phyloP scores from a whole-genome alignment of 2,888 invertebrate genomes.

The Lycophotia porphyrea region DNA sequence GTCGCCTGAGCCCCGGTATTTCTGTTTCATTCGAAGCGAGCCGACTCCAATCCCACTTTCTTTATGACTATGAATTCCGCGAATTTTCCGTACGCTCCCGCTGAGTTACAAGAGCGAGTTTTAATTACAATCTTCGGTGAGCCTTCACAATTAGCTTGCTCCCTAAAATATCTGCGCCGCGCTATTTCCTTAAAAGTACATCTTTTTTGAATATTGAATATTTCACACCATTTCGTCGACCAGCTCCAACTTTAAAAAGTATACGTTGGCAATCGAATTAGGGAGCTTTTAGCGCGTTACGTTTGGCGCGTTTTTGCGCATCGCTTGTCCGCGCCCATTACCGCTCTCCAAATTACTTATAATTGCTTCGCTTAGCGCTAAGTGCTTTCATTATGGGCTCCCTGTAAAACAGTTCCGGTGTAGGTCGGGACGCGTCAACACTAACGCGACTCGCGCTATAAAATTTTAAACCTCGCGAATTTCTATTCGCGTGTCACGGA shows the following conservation, averaged over 20 bases:
- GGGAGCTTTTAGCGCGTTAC: conserved; percentile 89
- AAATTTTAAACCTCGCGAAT: conserved; percentile 72
- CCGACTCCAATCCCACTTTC: conserved; percentile 84
- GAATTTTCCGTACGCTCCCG: conserved; percentile 77
- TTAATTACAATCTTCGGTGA: conserved; percentile 83
- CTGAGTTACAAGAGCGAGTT: conserved; percentile 79
- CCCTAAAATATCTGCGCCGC: conserved; percentile 67
- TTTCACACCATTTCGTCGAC: conserved; percentile 72
- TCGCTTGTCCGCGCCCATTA: conserved; percentile 89
- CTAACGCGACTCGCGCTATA: conserved; percentile 74
- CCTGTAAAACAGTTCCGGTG: conserved; percentile 81
- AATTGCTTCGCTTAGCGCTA: conserved; percentile 90
- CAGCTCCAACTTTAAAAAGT: conserved; percentile 83
- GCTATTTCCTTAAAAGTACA: conserved; percentile 58
- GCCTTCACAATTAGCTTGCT: conserved; percentile 78
- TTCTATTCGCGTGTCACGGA: conserved; percentile 52
- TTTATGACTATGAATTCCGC: conserved; percentile 87
- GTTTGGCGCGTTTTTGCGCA: conserved; percentile 89
- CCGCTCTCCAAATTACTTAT: conserved; percentile 89
- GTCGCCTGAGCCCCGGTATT: conserved; percentile 85
- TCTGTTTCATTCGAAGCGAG: conserved; percentile 84
- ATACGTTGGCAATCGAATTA: conserved; percentile 88
- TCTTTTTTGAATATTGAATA: conserved; percentile 64
- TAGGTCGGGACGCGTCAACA: conserved; percentile 79
- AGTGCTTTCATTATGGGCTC: conserved; percentile 89